Evolutionary conservation across 2,888 invertebrate genomes (phyloP).

Genomic region (Latrodectus hesperus): DNA sequence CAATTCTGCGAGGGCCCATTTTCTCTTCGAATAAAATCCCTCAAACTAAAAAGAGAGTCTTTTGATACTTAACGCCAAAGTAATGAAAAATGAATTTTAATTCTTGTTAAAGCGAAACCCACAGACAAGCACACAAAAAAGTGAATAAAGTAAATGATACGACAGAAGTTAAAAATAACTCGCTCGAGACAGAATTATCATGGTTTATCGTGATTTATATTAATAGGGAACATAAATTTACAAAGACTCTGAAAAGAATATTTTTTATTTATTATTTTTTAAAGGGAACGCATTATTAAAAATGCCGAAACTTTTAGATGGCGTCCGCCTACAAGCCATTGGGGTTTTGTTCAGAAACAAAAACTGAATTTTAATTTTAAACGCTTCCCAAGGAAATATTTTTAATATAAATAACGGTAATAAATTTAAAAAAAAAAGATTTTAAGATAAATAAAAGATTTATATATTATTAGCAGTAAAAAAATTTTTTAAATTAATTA

Average conservation of each 20-base stretch:
- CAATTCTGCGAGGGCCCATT: too few species aligned
- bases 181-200: slow-evolving; percentile 21
- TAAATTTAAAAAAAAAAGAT: not conserved
- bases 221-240: slow-evolving; percentile 48
- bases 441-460: too few species aligned
- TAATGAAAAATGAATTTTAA: slow-evolving; percentile 49
- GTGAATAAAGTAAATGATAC: slow-evolving; percentile 27
- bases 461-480: too few species aligned
- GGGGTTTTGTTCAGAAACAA: slow-evolving; percentile 6
- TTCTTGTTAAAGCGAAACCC: slow-evolving; percentile 13
- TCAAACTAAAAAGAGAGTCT: too few species aligned
- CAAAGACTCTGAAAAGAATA: slow-evolving; percentile 9
- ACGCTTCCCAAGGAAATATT: slow-evolving; percentile 15
- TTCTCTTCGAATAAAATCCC: too few species aligned
- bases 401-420: not conserved
- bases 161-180: slow-evolving; percentile 26
- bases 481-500: too few species aligned
- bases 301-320: slow-evolving; percentile 21
- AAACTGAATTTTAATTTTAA: slow-evolving; percentile 33
- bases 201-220: slow-evolving; percentile 53
- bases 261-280: too few species aligned
- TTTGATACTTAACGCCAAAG: too few species aligned
- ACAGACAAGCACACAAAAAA: slow-evolving; percentile 9
- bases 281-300: slow-evolving; percentile 41
- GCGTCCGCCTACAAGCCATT: slow-evolving; percentile 21